These are phyloP conservation scores for Dolomedes plantarius DNA, from an alignment of 2,888 invertebrate genomes.

Conservation along the genomic window DNA sequence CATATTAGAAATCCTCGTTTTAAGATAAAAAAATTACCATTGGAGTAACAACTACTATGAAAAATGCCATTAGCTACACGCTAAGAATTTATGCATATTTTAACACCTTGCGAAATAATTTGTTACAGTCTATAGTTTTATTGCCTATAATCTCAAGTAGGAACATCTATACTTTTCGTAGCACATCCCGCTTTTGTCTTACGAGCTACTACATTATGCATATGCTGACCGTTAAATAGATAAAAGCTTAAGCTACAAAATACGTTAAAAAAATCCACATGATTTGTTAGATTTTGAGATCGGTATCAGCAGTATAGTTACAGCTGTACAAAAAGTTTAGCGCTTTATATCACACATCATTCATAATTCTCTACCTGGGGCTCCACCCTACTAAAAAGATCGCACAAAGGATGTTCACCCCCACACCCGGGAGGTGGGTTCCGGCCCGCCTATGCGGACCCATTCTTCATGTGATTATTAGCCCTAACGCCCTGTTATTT, in stretches of 20 bases:
- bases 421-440: constrained; percentile 7
- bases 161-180: neutral
- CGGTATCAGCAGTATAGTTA: constrained; percentile 24
- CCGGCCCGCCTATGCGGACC: constrained; percentile 29
- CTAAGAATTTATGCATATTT: neutral
- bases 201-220: constrained; percentile 1
- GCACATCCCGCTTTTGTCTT: neutral
- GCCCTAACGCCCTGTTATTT: constrained; percentile 34
- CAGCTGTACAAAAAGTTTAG: constrained; percentile 40
- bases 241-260: neutral
- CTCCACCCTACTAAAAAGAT: constrained; percentile 31
- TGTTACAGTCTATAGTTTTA: neutral
- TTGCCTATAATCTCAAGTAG: neutral
- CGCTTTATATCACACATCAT: constrained; percentile 31
- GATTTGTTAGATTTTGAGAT: constrained; percentile 43
- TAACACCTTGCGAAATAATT: neutral
- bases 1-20: too few relatives aligned
- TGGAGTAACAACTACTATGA: too few relatives aligned
- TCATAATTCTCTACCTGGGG: constrained; percentile 25
- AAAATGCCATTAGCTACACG: too few relatives aligned
- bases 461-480: constrained; percentile 52
- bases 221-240: constrained; percentile 21
- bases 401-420: constrained; percentile 37
- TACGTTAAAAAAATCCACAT: constrained; percentile 7
- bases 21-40: too few relatives aligned